These are phyloP conservation scores for Synergus japonicus DNA, from an alignment of 2,888 invertebrate species.

Conservation along the genomic window DNA sequence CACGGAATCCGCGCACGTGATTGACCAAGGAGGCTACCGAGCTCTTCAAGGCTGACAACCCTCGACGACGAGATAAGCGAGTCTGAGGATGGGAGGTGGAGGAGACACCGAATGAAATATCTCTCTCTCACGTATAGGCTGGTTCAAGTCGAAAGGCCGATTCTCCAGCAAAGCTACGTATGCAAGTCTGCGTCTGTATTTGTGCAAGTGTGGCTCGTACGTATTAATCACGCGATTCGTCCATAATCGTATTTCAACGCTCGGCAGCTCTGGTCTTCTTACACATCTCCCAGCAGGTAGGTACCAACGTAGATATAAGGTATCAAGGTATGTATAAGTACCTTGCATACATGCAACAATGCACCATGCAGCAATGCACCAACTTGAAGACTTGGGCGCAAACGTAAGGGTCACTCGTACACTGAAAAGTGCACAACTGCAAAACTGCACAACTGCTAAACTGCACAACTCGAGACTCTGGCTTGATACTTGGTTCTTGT, in stretches of 20 bases:
- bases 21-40: slow-evolving; percentile 46
- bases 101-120: slow-evolving; percentile 71
- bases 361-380: not conserved
- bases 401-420: slow-evolving; percentile 33
- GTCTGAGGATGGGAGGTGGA: slow-evolving; percentile 58
- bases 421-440: slow-evolving; percentile 14
- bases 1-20: slow-evolving; percentile 50
- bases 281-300: slow-evolving; percentile 44
- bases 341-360: slow-evolving; percentile 5
- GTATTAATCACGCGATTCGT: slow-evolving; percentile 74
- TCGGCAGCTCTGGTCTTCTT: slow-evolving; percentile 50
- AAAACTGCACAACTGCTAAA: no score
- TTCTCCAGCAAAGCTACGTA: slow-evolving; percentile 14
- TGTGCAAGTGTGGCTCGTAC: slow-evolving; percentile 55
- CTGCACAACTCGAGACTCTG: not conserved
- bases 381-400: slow-evolving; percentile 38
- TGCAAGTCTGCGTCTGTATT: not conserved
- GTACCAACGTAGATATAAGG: slow-evolving; percentile 12
- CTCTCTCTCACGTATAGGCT: slow-evolving; percentile 62
- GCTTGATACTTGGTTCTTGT: slow-evolving; percentile 40
- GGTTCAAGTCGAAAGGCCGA: slow-evolving; percentile 31
- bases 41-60: slow-evolving; percentile 54
- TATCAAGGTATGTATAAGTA: not conserved
- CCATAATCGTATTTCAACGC: slow-evolving; percentile 71
- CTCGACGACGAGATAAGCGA: slow-evolving; percentile 62